phyloP scores from a whole-genome alignment of 1,140 invertebrate species.

The Drosophila arizonae region DNA sequence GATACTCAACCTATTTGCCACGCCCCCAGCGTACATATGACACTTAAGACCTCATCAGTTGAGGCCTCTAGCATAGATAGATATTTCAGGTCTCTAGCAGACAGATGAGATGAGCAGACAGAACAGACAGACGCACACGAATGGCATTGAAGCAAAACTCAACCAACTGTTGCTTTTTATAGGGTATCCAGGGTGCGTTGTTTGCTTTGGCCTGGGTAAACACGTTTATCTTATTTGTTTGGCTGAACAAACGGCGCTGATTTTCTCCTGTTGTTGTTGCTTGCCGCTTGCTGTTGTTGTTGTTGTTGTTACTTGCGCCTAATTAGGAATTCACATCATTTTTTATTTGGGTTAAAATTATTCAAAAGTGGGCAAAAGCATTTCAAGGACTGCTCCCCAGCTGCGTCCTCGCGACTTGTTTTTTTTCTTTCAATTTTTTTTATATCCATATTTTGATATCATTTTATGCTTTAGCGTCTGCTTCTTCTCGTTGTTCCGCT shows the following conservation, averaged over 20 bases:
- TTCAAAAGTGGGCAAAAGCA: slow-evolving; percentile 73
- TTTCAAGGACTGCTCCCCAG: slow-evolving; percentile 42
- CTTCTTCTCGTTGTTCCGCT: not conserved
- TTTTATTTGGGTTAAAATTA: slow-evolving; percentile 82
- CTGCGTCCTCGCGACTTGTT: slow-evolving; percentile 51
- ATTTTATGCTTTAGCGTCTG: slow-evolving; percentile 2
- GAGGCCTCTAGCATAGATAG: too few relatives aligned
- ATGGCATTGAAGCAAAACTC: too few relatives aligned
- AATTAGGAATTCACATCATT: slow-evolving; percentile 83
- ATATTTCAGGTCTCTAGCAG: too few relatives aligned
- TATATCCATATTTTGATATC: not conserved
- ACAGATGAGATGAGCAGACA: too few relatives aligned
- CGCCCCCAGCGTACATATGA: too few relatives aligned
- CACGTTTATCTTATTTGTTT: slow-evolving; percentile 16
- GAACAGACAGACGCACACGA: too few relatives aligned
- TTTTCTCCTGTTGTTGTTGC: slow-evolving; percentile 41
- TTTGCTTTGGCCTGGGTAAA: not conserved
- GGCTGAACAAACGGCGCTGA: slow-evolving; percentile 66
- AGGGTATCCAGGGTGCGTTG: slow-evolving; percentile 20
- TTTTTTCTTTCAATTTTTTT: not conserved
- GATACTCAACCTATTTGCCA: too few relatives aligned
- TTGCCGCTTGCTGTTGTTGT: slow-evolving; percentile 7
- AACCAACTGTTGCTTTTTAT: not conserved
- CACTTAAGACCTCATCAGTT: too few relatives aligned
- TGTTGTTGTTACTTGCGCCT: slow-evolving; percentile 52